Evolutionary conservation across 2,113 vertebrate genomes (phyloP).

Genomic region (Anhinga rufa): DNA sequence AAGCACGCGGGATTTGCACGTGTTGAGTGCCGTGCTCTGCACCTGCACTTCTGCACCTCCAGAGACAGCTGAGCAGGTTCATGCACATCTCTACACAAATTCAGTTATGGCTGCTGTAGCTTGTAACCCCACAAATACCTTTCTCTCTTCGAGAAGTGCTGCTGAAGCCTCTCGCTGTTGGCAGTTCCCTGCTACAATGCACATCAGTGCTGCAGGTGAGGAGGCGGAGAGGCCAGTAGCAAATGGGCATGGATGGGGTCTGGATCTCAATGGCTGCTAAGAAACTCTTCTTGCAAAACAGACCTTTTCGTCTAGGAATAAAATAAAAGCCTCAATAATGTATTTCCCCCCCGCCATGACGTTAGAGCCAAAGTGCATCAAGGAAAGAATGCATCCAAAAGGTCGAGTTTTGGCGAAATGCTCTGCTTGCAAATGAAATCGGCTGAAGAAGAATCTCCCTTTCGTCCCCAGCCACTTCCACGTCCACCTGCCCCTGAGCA

Average conservation of each 20-base stretch:
- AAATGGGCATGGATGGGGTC: fast-evolving
- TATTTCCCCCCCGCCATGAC: no score
- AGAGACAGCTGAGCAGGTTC: background rate
- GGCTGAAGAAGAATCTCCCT: background rate
- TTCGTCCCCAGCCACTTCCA: background rate
- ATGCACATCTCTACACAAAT: fast-evolving
- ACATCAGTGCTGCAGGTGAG: fast-evolving
- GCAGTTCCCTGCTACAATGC: background rate
- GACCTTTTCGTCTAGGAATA: background rate
- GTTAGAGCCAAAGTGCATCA: background rate
- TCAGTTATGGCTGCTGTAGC: fast-evolving
- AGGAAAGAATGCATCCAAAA: background rate
- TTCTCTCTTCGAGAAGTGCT: no score
- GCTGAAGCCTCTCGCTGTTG: background rate
- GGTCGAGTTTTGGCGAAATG: background rate
- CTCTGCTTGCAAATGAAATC: background rate
- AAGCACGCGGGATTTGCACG: fast-evolving
- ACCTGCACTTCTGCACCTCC: background rate
- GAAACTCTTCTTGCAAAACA: background rate
- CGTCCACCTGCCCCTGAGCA: background rate
- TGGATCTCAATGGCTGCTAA: background rate
- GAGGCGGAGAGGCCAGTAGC: background rate
- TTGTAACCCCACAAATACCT: fast-evolving
- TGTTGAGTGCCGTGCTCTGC: fast-evolving
- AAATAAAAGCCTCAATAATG: background rate